Evolutionary conservation across 2,113 vertebrate species (phyloP), one percentile per base, ranked within the genome.

Genomic region (Pleuronectes platessa): DNA sequence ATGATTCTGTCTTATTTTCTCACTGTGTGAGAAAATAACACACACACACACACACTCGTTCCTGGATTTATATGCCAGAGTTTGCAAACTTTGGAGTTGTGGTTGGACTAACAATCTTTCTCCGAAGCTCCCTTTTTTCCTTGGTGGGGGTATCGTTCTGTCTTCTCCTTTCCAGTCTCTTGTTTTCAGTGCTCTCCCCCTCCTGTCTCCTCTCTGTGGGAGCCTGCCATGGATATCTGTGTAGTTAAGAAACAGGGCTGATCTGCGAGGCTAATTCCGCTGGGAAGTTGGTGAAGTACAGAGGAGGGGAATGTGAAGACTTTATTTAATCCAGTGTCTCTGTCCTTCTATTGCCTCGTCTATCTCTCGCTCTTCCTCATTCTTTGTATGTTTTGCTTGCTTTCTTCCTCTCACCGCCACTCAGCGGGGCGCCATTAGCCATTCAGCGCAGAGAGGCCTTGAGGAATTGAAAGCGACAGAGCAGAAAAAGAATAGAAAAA

Each of bases 381-480:
- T 17, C 84, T 89, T 79, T 90, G 85, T 84, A 68, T 24, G 54
- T 89, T 89, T 90, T 69, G 47, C 78, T 90, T 84, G 88, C 87
- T 91, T 87, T 87, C 86, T 87, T 81, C 76, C 74, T 78, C 87
- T 86, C 86, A 66, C 78, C 59, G 56, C 69, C 67, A 70, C 92
- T 81, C 89, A 83, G 91, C 82, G 20, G 94, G 94, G 90, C 60
- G 84, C 93, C 93, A 92, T 95, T 93, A 93, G 82, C 89, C 86
- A 93, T 94, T 94, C 92, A 91, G 90, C 75, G 21, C 76, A 88
- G 85, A 82, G 88, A 88, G 87, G 86, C 87, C 92, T 91, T 90
- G 89, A 94, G 92, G 91, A 92, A 94, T 92, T 88, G 88, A 90
- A 93, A 92, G 88, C 88, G 92, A 95, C 92, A 90, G 91, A 88